Percentiles rank a stretch among this genome's conserved stretches.
phyloP scores from a whole-genome alignment of 2,888 invertebrate species.

The Oeneis ivallda region DNA sequence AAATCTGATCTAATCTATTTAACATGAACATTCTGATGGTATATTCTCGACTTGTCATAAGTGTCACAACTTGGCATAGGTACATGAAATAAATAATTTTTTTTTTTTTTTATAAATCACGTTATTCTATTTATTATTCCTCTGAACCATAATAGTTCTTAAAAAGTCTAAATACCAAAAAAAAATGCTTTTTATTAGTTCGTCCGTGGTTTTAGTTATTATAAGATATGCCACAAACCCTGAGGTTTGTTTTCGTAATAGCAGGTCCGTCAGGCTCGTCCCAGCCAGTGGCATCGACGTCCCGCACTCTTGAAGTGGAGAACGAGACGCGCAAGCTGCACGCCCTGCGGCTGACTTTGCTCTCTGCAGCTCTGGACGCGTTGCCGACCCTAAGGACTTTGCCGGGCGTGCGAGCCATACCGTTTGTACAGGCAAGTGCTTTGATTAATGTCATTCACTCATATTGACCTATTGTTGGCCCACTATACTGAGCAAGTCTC shows the following conservation, averaged over 20 bases:
- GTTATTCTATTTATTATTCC: too few species aligned
- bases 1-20: neutral
- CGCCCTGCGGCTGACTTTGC: slow-evolving; percentile 84
- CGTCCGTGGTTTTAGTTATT: neutral
- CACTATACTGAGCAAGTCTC: too few species aligned
- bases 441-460: too few species aligned
- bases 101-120: too few species aligned
- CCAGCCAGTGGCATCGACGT: slow-evolving; percentile 61
- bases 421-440: slow-evolving; percentile 90
- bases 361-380: slow-evolving; percentile 89
- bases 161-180: neutral
- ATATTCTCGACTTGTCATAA: too few species aligned
- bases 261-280: slow-evolving; percentile 65
- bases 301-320: slow-evolving; percentile 67
- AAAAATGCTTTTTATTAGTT: neutral
- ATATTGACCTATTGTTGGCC: too few species aligned
- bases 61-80: too few species aligned
- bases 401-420: slow-evolving; percentile 93
- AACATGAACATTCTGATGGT: too few species aligned
- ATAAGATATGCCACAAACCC: neutral
- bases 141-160: neutral
- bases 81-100: too few species aligned
- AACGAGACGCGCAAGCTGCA: slow-evolving; percentile 83
- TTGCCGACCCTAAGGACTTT: slow-evolving; percentile 88
- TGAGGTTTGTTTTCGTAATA: slow-evolving; percentile 31